These are phyloP conservation scores for Nebria ingens DNA, from an alignment of 1,140 invertebrate species.

Conservation along the genomic window DNA sequence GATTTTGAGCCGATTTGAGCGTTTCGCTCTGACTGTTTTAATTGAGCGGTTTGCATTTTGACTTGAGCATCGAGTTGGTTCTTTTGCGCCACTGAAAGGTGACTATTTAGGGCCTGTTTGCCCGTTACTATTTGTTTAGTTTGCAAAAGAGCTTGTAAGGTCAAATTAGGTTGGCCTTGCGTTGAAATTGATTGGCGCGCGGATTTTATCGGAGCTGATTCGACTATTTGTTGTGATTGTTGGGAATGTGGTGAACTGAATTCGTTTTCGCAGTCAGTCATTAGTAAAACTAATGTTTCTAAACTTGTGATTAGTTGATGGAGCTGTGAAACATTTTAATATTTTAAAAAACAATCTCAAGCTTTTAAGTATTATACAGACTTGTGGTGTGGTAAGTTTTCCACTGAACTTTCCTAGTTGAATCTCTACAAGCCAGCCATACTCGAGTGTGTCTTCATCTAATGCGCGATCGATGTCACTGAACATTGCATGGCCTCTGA, in stretches of 20 bases:
- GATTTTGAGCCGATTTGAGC: background rate
- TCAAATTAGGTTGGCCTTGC: background rate
- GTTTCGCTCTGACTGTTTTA: background rate
- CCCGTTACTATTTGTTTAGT: background rate
- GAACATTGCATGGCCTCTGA: conserved; percentile 95
- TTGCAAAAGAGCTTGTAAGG: background rate
- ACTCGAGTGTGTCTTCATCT: conserved; percentile 92
- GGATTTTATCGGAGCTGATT: background rate
- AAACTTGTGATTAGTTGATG: conserved; percentile 77
- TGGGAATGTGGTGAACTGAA: conserved; percentile 53
- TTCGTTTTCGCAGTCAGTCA: conserved; percentile 81
- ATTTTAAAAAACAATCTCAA: background rate
- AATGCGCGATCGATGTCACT: conserved; percentile 80
- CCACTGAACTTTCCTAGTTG: conserved; percentile 74
- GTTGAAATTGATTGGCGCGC: background rate
- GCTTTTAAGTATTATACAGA: conserved; percentile 15
- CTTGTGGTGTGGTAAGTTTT: conserved; percentile 66
- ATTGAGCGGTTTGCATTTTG: background rate
- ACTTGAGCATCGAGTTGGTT: too few relatives aligned
- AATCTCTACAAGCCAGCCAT: conserved; percentile 85
- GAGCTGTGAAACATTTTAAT: conserved; percentile 36
- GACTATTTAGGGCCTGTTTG: background rate
- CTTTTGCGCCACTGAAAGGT: background rate
- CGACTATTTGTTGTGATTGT: background rate
- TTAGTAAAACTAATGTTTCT: conserved; percentile 80